Base-by-base conservation (phyloP, 2,113 vertebrate species). In the Orycteropus afer region DNA sequence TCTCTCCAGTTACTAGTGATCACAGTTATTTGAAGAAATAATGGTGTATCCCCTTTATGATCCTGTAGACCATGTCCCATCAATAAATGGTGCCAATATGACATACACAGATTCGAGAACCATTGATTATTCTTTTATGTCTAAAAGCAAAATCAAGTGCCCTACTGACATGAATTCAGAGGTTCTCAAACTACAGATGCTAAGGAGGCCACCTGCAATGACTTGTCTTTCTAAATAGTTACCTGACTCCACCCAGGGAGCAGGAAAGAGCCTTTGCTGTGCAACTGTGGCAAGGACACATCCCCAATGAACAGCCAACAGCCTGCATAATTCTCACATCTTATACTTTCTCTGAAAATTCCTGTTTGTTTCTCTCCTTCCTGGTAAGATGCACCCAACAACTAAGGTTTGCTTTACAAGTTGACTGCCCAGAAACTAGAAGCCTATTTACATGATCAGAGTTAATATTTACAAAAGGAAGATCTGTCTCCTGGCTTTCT, bases 201-300 rank as follows among this genome's bases (percentile, higher is more conserved):
- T 12, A 47, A 14, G 1, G 8, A 47, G 17, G 42, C 3, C 8
- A 8, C 29, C 13, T 1, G 5, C 4, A 29, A 47, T 7, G 20
- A 22, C 53, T 11, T 0, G 8, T 45, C 25, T 69, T 49, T 45
- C 34, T 23, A 27, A 65, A 69, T 2, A 22, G 25, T 49, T 40
- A 27, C 20, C 27, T 0, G 0, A 8, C 32, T 14, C 2, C 27
- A 9, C 29, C 0, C n/a, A 11, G 25, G 1, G 15, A 29, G 3
- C 51, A 42, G n/a, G 2, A 0, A 27, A 42, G 25, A 37, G 6
- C 20, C 8, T 7, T 1, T 9, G 67, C 27, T 1, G 0, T 0
- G 0, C 5, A 11, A 53, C 22, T 4, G 0, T 0, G 11, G 63
- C 32, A 23, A 20, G 67, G 20, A 20, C 17, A 2, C 2, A 7